A percentile compares a stretch with the other conserved stretches of the same genome.
Conservation (phyloP, 37 sponge, comb jelly and placozoan genomes). For the Haliclona indistincta region DNA sequence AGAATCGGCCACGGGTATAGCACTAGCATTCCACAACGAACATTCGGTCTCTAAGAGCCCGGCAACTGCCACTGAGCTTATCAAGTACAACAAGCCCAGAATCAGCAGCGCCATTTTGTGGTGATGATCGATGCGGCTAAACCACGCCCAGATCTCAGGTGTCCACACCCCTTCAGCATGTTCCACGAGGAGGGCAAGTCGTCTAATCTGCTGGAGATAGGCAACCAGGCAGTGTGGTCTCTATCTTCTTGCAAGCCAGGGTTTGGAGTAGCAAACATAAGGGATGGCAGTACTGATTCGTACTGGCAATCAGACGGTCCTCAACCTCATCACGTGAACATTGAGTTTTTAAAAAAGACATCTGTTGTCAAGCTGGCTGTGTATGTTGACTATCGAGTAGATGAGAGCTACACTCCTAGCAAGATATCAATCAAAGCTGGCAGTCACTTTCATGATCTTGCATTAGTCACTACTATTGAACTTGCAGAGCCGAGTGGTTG, state of each 20-base stretch:
- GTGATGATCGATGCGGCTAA: too few species aligned
- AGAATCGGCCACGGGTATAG: too few species aligned
- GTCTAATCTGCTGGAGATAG: constrained; percentile 72
- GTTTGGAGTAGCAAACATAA: constrained; percentile 82
- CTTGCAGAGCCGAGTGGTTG: constrained; percentile 90
- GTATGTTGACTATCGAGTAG: constrained; percentile 79
- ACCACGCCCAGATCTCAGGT: too few species aligned
- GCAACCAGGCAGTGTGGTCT: constrained; percentile 89
- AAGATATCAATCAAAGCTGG: constrained; percentile 81
- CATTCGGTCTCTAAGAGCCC: too few species aligned
- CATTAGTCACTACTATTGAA: constrained; percentile 57
- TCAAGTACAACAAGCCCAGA: too few species aligned
- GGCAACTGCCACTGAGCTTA: too few species aligned
- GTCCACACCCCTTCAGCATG: too few species aligned
- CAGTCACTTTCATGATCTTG: constrained; percentile 76
- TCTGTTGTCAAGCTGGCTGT: constrained; percentile 53
- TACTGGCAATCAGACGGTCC: constrained; percentile 99
- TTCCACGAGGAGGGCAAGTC: too few species aligned
- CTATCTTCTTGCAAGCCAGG: constrained; percentile 99
- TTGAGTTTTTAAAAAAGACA: constrained; percentile 89
- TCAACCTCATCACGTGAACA: constrained; percentile 92
- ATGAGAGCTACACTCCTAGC: constrained; percentile 99
- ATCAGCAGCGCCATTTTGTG: too few species aligned
- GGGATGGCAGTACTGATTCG: constrained; percentile 81
- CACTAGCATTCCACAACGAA: too few species aligned